Evolutionary conservation across 2,888 invertebrate genomes (phyloP), one percentile per base, ranked within the genome.

Genomic region (Boloria euphrosyne): DNA sequence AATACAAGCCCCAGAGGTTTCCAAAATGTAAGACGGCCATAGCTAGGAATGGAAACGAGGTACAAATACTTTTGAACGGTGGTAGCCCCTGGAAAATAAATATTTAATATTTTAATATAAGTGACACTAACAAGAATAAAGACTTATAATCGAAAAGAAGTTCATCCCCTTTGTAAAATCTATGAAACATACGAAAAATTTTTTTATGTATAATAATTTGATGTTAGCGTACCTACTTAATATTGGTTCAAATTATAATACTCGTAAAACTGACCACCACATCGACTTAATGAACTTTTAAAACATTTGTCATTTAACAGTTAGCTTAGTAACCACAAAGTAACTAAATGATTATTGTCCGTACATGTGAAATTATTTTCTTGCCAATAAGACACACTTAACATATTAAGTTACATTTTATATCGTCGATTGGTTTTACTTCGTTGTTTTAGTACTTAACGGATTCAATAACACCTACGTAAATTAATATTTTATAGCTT

Each of bases 1-100:
- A 95, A 82, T 95, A 96, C 38, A 96, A 81, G 1, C 96, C 95
- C 94, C 96, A 96, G 67, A 96, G 86, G 77, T 95, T 96, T 49
- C 96, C 96, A 75, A 95, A 96, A 75, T 96, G 96, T 27, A 95
- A 87, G 1, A 95, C 75, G 13, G 93, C 74, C 77, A 96, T 89
- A 0, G 95, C 94, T 84, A 95, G 89, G 81, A 96, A 96, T 16
- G 96, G 96, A 55, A 95, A 71, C 0, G 96, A 96, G 1, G 93
- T 81, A 16, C 94, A 70, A 47, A 96, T 94, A 43, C 89, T 85
- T 74, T 86, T 92, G 73, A 95, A 93, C 1, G 96, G 96, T 0
- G 95, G 95, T 55, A 94, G 87, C 66, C 93, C 86, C 93, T 96
- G 89, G 60, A 92, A 92, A 73, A 69, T 76, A 72, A 72, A 66